Evolutionary conservation across 2,888 invertebrate species (phyloP).

Genomic region (Anoplius nigerrimus): DNA sequence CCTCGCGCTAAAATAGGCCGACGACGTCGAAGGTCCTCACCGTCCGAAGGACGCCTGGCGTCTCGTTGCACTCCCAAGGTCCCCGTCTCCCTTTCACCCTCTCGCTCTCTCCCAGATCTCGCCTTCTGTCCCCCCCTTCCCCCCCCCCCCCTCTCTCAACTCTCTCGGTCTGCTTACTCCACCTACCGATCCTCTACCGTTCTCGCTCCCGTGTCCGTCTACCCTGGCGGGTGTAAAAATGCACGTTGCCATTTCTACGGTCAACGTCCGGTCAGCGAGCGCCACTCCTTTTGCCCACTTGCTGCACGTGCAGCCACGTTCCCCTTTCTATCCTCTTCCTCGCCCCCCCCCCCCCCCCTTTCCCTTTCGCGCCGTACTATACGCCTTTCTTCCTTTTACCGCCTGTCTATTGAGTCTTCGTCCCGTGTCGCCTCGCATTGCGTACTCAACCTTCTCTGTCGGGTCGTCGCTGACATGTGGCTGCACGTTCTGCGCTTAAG

Average conservation of each 20-base stretch:
- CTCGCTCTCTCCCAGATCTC: neutral
- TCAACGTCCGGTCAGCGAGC: constrained; percentile 58
- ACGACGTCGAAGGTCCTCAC: constrained; percentile 8
- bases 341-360: neutral
- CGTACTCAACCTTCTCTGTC: no score
- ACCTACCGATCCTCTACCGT: no score
- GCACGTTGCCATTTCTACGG: constrained; percentile 54
- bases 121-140: neutral
- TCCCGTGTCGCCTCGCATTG: no score
- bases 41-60: constrained; percentile 32
- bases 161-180: no score
- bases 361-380: neutral
- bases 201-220: no score
- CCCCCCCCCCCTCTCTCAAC: neutral
- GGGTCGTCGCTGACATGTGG: no score
- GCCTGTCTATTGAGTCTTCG: no score
- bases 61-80: constrained; percentile 35
- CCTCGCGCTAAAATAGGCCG: constrained; percentile 16
- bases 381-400: neutral
- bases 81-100: constrained; percentile 2
- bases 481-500: no score
- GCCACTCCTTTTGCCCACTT: constrained; percentile 38
- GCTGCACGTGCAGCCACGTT: constrained; percentile 41
- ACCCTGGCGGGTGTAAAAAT: constrained; percentile 47
- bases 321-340: neutral